Evolutionary conservation across 2,888 invertebrate genomes (phyloP).

Genomic region (Troides helena): DNA sequence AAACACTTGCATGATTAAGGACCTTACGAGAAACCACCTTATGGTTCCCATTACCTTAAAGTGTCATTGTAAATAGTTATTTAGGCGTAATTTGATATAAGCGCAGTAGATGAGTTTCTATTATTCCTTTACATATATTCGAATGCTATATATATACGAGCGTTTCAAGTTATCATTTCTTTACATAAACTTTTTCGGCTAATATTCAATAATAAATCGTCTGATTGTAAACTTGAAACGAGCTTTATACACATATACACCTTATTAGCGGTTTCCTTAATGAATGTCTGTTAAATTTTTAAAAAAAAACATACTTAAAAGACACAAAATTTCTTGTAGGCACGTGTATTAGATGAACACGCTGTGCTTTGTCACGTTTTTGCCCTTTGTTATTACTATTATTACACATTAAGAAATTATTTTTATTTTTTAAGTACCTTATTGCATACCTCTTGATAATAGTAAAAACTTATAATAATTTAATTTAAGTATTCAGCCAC

Average conservation of each 20-base stretch:
- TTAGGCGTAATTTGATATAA: not conserved
- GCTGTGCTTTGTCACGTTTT: slow-evolving; percentile 1
- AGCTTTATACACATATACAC: slow-evolving; percentile 9
- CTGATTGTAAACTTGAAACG: slow-evolving; percentile 3
- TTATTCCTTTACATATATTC: not conserved
- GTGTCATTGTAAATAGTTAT: slow-evolving; percentile 16
- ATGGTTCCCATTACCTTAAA: not conserved
- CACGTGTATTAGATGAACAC: not conserved
- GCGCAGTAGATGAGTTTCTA: not conserved
- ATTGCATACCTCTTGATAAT: not conserved
- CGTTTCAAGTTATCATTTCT: slow-evolving; percentile 5
- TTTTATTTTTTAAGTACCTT: not conserved
- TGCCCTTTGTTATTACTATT: not conserved
- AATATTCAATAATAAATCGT: not conserved
- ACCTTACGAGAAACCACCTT: not conserved
- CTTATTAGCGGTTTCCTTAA: not conserved
- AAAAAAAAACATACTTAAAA: not conserved
- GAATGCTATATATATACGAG: not conserved
- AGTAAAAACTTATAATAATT: not conserved
- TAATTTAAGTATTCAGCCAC: slow-evolving; percentile 10
- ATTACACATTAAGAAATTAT: not conserved
- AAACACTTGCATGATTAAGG: slow-evolving; percentile 8
- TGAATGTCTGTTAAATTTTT: not conserved
- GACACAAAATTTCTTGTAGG: not conserved
- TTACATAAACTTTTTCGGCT: too few species aligned